phyloP scores from a whole-genome alignment of 2,888 invertebrate species.

The Panorpa germanica region DNA sequence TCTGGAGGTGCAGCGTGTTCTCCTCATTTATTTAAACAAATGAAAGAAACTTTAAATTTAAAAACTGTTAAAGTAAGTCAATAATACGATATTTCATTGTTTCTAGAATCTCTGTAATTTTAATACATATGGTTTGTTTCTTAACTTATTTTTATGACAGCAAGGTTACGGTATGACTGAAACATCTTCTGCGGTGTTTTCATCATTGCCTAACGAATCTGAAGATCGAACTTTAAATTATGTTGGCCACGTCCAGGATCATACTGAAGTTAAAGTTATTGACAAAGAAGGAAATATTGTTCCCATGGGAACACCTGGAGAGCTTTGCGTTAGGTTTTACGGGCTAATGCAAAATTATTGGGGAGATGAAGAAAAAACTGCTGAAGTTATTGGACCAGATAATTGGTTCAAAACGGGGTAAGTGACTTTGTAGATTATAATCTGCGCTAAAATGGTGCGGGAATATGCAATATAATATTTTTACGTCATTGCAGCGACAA shows the following conservation, averaged over 20 bases:
- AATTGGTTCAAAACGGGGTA: conserved; percentile 56
- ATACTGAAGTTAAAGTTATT: conserved; percentile 31
- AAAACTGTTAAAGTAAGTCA: conserved; percentile 25
- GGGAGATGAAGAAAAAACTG: conserved; percentile 44
- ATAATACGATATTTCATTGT: neutral
- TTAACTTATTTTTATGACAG: conserved; percentile 17
- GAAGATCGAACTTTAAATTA: conserved; percentile 19
- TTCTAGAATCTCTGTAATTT: neutral
- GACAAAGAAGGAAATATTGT: conserved; percentile 35
- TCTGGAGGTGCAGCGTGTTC: conserved; percentile 59
- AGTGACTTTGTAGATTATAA: conserved; percentile 8
- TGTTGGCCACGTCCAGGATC: conserved; percentile 25
- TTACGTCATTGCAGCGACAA: conserved; percentile 25
- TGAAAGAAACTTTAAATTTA: conserved; percentile 27
- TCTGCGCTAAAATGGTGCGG: neutral
- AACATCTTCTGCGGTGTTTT: conserved; percentile 23
- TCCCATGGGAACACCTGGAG: conserved; percentile 40
- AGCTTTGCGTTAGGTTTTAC: conserved; percentile 46
- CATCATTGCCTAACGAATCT: conserved; percentile 21
- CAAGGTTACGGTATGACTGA: conserved; percentile 29
- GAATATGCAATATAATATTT: too few relatives aligned
- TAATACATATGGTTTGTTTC: conserved; percentile 4
- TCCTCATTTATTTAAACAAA: conserved; percentile 32
- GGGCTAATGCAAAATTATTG: conserved; percentile 48
- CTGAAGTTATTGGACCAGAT: conserved; percentile 33